Evolutionary conservation across 35 echinoderm and acorn worm species (phyloP).

Genomic region (Heliocidaris tuberculata): DNA sequence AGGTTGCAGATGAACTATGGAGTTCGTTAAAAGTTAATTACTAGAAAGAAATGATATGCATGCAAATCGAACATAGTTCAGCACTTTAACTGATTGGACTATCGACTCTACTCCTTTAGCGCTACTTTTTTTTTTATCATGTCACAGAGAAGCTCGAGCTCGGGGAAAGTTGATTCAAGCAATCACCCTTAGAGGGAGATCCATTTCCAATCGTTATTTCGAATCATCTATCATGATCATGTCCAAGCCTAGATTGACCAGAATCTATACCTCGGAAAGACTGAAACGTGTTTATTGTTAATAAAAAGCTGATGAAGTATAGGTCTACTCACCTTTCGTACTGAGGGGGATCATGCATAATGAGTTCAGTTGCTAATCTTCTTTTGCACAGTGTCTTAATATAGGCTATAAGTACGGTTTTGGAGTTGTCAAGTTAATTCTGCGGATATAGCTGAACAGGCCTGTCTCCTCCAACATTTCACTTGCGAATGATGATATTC

Average conservation of each 20-base stretch:
- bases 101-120: not conserved
- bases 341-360: not conserved
- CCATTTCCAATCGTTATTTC: not conserved
- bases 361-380: not conserved
- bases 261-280: not conserved
- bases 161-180: not conserved
- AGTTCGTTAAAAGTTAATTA: not conserved
- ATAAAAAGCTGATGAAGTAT: not conserved
- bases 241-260: not conserved
- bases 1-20: not conserved
- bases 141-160: not conserved
- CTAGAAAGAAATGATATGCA: not conserved
- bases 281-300: not conserved
- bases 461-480: not conserved
- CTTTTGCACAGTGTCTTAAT: too few species aligned
- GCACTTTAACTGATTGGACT: conserved; percentile 1
- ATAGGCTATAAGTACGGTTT: not conserved
- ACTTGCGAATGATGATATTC: not conserved
- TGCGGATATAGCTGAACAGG: not conserved
- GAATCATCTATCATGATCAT: not conserved
- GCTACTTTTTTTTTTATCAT: not conserved
- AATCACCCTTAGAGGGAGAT: not conserved
- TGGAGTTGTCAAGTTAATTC: not conserved
- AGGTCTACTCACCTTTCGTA: not conserved
- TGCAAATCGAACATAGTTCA: not conserved